Evolutionary conservation across 2,113 vertebrate species (phyloP).

Genomic region (Esox niger): DNA sequence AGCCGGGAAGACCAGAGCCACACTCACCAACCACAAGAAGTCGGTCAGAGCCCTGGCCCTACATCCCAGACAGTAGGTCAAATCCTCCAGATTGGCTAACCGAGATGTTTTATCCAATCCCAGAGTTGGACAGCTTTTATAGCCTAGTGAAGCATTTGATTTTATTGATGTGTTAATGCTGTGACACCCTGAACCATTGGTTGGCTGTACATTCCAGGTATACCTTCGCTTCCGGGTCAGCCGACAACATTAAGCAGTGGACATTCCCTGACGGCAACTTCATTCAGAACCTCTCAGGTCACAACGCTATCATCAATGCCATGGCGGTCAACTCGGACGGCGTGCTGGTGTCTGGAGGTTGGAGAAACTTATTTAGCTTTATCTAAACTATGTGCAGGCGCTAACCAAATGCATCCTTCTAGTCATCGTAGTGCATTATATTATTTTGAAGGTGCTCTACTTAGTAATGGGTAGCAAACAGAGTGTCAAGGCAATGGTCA

Average conservation of each 20-base stretch:
- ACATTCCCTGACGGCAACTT: constrained; percentile 97
- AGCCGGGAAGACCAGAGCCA: constrained; percentile 95
- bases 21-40: constrained; percentile 97
- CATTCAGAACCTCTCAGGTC: constrained; percentile 97
- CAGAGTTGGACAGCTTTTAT: background rate
- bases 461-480: too few relatives aligned
- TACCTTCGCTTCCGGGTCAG: constrained; percentile 96
- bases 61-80: constrained; percentile 91
- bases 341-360: constrained; percentile 96
- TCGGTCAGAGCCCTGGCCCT: constrained; percentile 90
- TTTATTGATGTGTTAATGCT: background rate
- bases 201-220: constrained; percentile 76
- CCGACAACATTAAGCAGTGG: constrained; percentile 99
- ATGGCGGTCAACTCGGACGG: constrained; percentile 94
- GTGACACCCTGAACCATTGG: background rate
- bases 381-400: too few relatives aligned
- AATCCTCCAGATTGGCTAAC: background rate
- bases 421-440: too few relatives aligned
- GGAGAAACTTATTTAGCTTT: background rate
- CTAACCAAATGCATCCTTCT: too few relatives aligned
- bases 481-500: too few relatives aligned
- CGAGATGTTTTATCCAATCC: background rate
- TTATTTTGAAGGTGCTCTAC: too few relatives aligned
- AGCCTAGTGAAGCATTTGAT: background rate
- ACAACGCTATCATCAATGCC: constrained; percentile 96